phyloP scores from a whole-genome alignment of 2,888 invertebrate genomes.

The Oligia strigilis region DNA sequence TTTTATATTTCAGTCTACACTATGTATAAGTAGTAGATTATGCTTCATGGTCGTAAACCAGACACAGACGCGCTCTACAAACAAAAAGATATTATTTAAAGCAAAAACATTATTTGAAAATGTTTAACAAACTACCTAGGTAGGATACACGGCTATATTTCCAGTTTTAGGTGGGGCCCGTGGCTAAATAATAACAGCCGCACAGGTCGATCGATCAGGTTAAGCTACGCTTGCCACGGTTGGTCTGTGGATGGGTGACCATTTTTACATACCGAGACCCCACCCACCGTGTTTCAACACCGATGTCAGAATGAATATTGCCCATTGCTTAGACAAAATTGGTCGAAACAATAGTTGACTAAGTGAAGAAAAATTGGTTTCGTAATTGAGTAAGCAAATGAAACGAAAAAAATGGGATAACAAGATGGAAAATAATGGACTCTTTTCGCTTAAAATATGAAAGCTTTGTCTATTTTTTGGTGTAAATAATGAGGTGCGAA shows the following conservation, averaged over 20 bases:
- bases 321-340: too few relatives aligned
- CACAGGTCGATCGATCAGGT: too few relatives aligned
- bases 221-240: too few relatives aligned
- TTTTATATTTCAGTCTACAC: neutral
- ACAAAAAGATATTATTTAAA: neutral
- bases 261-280: too few relatives aligned
- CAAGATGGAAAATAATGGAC: slow-evolving; percentile 26
- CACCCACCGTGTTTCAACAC: neutral
- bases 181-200: too few relatives aligned
- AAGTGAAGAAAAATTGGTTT: neutral
- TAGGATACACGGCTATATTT: neutral
- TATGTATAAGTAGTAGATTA: neutral
- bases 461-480: slow-evolving; percentile 23
- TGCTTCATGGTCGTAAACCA: neutral
- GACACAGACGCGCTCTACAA: neutral
- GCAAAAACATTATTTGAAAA: slow-evolving; percentile 3
- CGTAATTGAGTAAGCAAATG: neutral
- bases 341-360: neutral
- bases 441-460: slow-evolving; percentile 21
- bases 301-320: neutral
- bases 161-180: neutral
- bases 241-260: too few relatives aligned
- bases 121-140: neutral
- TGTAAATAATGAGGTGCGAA: slow-evolving; percentile 35
- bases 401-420: slow-evolving; percentile 19